A percentile compares a stretch with the other conserved stretches of the same genome.
These are phyloP conservation scores for Drosophila lacteicornis DNA, from an alignment of 1,140 invertebrate species.

Conservation along the genomic window DNA sequence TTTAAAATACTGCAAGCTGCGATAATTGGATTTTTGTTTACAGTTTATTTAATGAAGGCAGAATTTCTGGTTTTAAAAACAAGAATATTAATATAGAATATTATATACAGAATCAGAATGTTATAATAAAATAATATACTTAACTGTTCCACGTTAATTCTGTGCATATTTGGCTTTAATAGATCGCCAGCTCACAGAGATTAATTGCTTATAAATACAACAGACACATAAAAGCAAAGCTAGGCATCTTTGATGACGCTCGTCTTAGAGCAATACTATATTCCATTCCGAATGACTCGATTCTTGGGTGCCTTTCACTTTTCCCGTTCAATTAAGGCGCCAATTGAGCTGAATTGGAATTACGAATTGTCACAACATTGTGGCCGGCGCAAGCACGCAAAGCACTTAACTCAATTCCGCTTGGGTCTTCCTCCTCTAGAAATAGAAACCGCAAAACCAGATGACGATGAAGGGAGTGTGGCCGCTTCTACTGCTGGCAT, in stretches of 20 bases:
- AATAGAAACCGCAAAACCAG: slow-evolving; percentile 14
- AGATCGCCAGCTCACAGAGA: not conserved
- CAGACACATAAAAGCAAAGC: not conserved
- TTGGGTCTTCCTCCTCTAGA: slow-evolving; percentile 7
- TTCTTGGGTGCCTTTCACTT: slow-evolving; percentile 63
- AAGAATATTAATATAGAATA: not conserved
- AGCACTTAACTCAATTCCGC: slow-evolving; percentile 54
- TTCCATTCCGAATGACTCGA: not conserved
- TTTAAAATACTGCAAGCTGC: too few species aligned
- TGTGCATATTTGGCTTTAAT: not conserved
- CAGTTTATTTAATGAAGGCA: not conserved
- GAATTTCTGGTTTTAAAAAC: not conserved
- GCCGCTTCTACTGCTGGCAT: slow-evolving; percentile 44
- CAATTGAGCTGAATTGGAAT: slow-evolving; percentile 71
- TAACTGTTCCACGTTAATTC: not conserved
- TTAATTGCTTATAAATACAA: not conserved
- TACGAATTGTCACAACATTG: slow-evolving; percentile 40
- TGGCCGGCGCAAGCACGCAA: slow-evolving; percentile 28
- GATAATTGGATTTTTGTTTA: not conserved
- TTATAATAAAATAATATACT: too few species aligned
- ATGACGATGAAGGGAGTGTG: slow-evolving; percentile 11
- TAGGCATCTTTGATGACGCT: not conserved
- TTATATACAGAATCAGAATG: too few species aligned
- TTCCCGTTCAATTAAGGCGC: slow-evolving; percentile 56
- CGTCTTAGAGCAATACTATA: not conserved